These are phyloP conservation scores for Zelostemma sp. DNA, from an alignment of 1,140 invertebrate species.

Conservation along the genomic window DNA sequence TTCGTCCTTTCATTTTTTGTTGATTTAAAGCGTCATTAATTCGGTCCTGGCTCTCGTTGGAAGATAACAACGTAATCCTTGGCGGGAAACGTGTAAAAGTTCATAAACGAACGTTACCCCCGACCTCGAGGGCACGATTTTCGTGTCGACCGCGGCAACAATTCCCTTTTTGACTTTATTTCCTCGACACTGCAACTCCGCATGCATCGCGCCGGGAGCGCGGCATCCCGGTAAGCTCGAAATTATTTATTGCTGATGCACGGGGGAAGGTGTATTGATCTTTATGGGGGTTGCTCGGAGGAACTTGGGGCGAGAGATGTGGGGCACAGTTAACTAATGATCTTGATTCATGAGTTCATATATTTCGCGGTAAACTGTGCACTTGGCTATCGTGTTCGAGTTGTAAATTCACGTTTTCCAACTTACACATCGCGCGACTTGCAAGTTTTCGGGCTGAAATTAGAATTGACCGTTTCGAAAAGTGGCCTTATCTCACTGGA, in stretches of 20 bases:
- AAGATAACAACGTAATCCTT: background rate
- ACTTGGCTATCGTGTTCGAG: no score
- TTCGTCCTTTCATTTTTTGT: background rate
- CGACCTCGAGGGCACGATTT: no score
- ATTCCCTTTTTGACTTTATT: background rate
- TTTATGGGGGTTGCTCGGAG: constrained; percentile 23
- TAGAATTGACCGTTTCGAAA: no score
- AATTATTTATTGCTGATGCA: constrained; percentile 48
- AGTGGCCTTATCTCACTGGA: no score
- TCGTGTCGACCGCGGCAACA: background rate
- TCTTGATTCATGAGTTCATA: constrained; percentile 48
- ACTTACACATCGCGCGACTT: background rate
- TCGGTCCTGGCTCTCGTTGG: background rate
- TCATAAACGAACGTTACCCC: background rate
- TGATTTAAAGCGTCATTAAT: constrained; percentile 3
- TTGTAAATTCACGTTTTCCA: no score
- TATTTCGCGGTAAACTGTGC: constrained; percentile 29
- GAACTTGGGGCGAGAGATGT: constrained; percentile 28
- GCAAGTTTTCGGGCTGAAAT: constrained; percentile 10
- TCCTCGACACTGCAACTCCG: background rate
- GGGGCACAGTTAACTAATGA: constrained; percentile 40
- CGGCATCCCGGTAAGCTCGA: constrained; percentile 32
- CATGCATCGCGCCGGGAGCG: constrained; percentile 37
- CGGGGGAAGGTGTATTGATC: constrained; percentile 45
- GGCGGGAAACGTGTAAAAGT: constrained; percentile 2